These are phyloP conservation scores for Toxostoma redivivum DNA, from an alignment of 2,113 vertebrate species.

Conservation along the genomic window DNA sequence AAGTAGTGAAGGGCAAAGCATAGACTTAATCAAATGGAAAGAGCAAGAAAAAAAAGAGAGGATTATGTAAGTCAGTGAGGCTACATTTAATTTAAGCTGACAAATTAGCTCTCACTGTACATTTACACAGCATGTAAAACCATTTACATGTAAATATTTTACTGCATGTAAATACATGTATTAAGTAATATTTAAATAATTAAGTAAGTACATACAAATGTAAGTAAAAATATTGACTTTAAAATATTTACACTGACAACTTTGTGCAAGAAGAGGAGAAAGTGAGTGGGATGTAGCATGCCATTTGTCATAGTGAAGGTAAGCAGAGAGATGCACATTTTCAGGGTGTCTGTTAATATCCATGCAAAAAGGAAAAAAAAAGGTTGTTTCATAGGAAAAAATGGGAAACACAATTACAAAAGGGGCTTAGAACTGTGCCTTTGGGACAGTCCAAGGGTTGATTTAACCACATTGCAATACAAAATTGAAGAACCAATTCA, in stretches of 20 bases:
- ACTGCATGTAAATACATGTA: not conserved
- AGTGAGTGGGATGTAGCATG: accelerated
- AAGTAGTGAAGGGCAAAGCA: not conserved
- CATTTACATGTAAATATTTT: not conserved
- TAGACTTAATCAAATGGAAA: not conserved
- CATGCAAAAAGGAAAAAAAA: not conserved
- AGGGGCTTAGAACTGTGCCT: not conserved
- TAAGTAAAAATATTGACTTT: not conserved
- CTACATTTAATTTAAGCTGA: not conserved
- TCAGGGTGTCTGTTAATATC: not conserved
- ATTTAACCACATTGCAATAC: not conserved
- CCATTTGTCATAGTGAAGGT: not conserved
- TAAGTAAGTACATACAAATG: not conserved
- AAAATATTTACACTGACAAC: not conserved
- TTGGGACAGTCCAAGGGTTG: not conserved
- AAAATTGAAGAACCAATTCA: not conserved
- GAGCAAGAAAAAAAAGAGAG: not conserved
- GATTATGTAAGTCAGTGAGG: not conserved
- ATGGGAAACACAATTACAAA: not conserved
- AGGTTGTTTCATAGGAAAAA: not conserved
- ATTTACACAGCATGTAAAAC: not conserved
- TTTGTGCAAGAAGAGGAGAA: not conserved
- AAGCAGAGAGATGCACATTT: not conserved
- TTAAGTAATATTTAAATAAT: not conserved
- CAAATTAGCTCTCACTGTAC: not conserved